A percentile compares a stretch with the other conserved stretches of the same genome.
Conservation (phyloP, 2,797 vertebrate species). For the Bovichtus variegatus region DNA sequence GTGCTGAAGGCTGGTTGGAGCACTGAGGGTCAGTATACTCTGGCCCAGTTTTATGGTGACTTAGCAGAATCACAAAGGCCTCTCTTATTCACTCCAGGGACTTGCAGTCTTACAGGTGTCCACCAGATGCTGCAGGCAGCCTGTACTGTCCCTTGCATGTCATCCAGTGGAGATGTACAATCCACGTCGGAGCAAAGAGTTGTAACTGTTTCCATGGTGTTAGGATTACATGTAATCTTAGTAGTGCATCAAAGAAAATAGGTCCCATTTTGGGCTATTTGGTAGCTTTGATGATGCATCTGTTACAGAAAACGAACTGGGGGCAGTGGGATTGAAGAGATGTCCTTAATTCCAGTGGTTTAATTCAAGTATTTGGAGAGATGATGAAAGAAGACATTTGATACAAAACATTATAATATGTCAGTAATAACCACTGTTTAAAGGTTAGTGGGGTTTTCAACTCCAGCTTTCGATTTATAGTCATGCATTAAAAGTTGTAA, state of each 20-base stretch:
- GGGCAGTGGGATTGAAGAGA: slow-evolving; percentile 27
- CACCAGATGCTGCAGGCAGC: slow-evolving; percentile 82
- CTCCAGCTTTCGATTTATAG: slow-evolving; percentile 30
- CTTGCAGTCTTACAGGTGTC: slow-evolving; percentile 81
- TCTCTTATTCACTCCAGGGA: slow-evolving; percentile 53
- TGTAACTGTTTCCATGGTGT: slow-evolving; percentile 55
- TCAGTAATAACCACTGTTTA: slow-evolving; percentile 17
- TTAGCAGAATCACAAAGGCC: slow-evolving; percentile 62
- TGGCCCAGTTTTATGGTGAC: slow-evolving; percentile 56
- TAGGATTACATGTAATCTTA: slow-evolving; percentile 59
- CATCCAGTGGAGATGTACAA: slow-evolving; percentile 40
- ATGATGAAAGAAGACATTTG: slow-evolving; percentile 50
- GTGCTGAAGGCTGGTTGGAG: slow-evolving; percentile 15
- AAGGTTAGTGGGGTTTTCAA: slow-evolving; percentile 1
- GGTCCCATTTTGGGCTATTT: slow-evolving; percentile 45
- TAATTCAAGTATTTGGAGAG: slow-evolving; percentile 39
- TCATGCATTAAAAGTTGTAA: slow-evolving; percentile 19
- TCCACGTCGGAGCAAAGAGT: slow-evolving; percentile 45
- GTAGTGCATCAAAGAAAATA: slow-evolving; percentile 53
- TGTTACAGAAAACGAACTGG: slow-evolving; percentile 33
- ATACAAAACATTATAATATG: slow-evolving; percentile 43
- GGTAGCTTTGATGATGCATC: slow-evolving; percentile 65
- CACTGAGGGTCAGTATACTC: slow-evolving; percentile 37
- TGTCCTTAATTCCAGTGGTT: slow-evolving; percentile 50
- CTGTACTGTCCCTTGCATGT: slow-evolving; percentile 56